A percentile compares a stretch with the other conserved stretches of the same genome.
Conservation (phyloP, 2,113 vertebrate species). For the Eira barbara region DNA sequence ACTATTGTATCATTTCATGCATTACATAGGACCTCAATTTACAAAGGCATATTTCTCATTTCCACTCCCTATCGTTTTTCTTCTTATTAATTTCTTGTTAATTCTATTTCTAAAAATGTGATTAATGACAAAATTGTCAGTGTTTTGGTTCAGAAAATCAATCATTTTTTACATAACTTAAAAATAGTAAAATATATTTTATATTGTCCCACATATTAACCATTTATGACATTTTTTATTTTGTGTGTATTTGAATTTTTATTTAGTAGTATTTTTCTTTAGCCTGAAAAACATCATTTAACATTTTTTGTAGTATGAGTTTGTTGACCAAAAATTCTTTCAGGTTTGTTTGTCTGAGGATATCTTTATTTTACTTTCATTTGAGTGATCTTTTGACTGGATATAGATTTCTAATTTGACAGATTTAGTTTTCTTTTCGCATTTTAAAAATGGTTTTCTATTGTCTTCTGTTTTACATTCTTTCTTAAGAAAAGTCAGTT, state of each 20-base stretch:
- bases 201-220: not conserved
- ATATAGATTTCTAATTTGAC: not conserved
- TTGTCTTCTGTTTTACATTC: not conserved
- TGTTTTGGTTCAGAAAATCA: not conserved
- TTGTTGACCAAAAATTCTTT: not conserved
- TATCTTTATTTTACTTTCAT: not conserved
- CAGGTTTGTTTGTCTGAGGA: not conserved
- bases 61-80: not conserved
- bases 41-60: not conserved
- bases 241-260: not conserved
- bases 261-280: not conserved
- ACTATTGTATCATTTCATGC: not conserved
- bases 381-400: not conserved
- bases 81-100: not conserved
- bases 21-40: not conserved
- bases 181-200: not conserved
- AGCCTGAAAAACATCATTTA: not conserved
- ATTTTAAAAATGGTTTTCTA: not conserved
- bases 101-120: not conserved
- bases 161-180: not conserved
- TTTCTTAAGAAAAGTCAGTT: not conserved
- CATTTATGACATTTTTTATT: not conserved
- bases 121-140: not conserved
- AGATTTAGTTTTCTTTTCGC: not conserved
- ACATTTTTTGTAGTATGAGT: not conserved